These are phyloP conservation scores for Spheniscus mendiculus DNA, from an alignment of 2,113 vertebrate genomes.

Conservation along the genomic window DNA sequence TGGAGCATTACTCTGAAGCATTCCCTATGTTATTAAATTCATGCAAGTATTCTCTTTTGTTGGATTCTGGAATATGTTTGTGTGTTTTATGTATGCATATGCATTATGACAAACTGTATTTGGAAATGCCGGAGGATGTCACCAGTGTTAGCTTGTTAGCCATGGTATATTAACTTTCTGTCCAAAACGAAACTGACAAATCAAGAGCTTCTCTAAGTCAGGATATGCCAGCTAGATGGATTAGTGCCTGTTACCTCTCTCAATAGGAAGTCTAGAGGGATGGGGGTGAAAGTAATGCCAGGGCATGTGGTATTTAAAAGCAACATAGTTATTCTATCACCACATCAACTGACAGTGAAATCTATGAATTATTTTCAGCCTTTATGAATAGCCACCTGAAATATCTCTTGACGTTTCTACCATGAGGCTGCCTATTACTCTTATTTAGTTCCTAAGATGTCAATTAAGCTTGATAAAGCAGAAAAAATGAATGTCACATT, in stretches of 20 bases:
- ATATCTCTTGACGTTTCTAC: conserved; percentile 37
- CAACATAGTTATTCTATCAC: not conserved
- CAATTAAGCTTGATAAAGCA: conserved; percentile 75
- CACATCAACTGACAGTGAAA: conserved; percentile 1
- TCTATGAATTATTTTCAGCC: conserved; percentile 45
- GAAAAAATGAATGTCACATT: conserved; percentile 73
- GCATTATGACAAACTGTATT: not conserved
- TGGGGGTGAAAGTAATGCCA: not conserved
- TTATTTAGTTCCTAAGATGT: conserved; percentile 65
- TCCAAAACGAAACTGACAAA: not conserved
- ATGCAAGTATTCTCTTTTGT: not conserved
- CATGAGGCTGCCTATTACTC: conserved; percentile 58
- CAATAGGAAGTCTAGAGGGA: not conserved
- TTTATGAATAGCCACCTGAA: conserved; percentile 57
- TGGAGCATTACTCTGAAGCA: not conserved
- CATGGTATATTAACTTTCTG: not conserved
- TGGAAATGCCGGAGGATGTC: not conserved
- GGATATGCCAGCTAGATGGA: not conserved
- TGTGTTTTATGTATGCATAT: not conserved
- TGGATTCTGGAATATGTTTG: not conserved
- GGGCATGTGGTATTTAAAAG: not conserved
- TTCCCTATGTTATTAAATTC: not conserved
- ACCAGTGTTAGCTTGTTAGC: not conserved
- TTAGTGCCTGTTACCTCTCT: not conserved
- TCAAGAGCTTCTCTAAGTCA: conserved; percentile 10